Base-by-base conservation (phyloP, 2,797 vertebrate genomes). In the Todus mexicanus region DNA sequence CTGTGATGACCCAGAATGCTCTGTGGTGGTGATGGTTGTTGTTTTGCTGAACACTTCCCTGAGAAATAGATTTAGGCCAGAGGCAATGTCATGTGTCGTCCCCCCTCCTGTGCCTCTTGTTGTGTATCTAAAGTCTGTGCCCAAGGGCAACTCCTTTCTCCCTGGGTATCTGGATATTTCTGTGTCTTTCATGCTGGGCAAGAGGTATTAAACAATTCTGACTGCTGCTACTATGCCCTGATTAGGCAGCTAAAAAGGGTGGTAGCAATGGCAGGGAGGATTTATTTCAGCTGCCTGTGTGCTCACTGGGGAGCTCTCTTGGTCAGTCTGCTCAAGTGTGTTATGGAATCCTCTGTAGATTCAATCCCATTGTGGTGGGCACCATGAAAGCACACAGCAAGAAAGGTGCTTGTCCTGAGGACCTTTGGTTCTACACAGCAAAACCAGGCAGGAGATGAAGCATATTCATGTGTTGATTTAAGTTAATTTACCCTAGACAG, bases 61-160 rank as follows among this genome's bases (percentile, higher is more conserved):
- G 71, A 64, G 35, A 93, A 95, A 83, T 54, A 96, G 80, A 92
- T 92, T 84, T 83, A 84, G 73, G 78, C 93, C 66, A 89, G 45
- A 87, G 81, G 83, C 90, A 87, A 89, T 68, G 70, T 84, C 80
- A 83, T 78, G 64, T 84, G 74, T 82, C 3, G 3, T 91, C 31
- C 68, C 65, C 59, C 54, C 42, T 89, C 53, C 73, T 70, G 74
- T 43, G 90, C 75, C 74, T 89, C 75, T 77, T 87, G 54, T 79
- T 92, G 35, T 85, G 50, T 73, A 82, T 88, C 63, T 93, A 45
- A 89, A 94, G 54, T 57, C 70, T 80, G 26, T 80, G 90, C 82
- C 75, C 76, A 84, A 84, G 40, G 59, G 74, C 11, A 29, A 87
- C 26, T 48, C 72, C 27, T 88, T 94, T 90, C 74, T 89, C 59